Conservation (phyloP, 2,797 vertebrate genomes). For the Argya squamiceps region DNA sequence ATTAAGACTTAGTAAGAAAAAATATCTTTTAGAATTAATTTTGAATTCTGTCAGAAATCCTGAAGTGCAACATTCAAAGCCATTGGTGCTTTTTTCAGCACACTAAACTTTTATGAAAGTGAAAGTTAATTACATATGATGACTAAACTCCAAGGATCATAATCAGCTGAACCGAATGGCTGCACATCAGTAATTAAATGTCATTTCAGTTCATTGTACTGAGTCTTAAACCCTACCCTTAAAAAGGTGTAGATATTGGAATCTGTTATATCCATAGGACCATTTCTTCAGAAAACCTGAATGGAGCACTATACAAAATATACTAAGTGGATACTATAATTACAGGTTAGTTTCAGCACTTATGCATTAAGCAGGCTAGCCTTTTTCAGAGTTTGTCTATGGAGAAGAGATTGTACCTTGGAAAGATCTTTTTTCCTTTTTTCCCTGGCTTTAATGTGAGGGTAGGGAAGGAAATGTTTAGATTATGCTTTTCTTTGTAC, state of each 20-base stretch:
- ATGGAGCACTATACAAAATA: background rate
- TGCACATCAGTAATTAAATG: constrained; percentile 94
- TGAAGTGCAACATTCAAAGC: constrained; percentile 76
- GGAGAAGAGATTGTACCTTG: background rate
- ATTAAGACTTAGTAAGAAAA: constrained; percentile 52
- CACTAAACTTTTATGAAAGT: constrained; percentile 92
- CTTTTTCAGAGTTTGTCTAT: background rate
- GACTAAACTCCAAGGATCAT: constrained; percentile 90
- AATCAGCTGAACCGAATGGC: constrained; percentile 89
- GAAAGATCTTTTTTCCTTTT: background rate
- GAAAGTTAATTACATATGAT: constrained; percentile 94
- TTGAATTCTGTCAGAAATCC: constrained; percentile 82
- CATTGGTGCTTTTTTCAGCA: constrained; percentile 70
- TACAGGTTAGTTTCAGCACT: background rate
- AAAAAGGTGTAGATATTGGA: constrained; percentile 69
- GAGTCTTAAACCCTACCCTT: constrained; percentile 77
- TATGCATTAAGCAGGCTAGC: background rate
- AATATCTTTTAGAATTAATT: constrained; percentile 75
- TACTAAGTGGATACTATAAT: constrained; percentile 4
- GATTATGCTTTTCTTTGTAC: background rate
- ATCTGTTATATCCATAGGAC: background rate
- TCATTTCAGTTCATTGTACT: constrained; percentile 88
- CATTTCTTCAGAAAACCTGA: background rate
- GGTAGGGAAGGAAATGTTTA: accelerated
- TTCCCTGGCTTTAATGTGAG: background rate